Evolutionary conservation across 2,888 invertebrate genomes (phyloP).

Genomic region (Dynastes grantii): DNA sequence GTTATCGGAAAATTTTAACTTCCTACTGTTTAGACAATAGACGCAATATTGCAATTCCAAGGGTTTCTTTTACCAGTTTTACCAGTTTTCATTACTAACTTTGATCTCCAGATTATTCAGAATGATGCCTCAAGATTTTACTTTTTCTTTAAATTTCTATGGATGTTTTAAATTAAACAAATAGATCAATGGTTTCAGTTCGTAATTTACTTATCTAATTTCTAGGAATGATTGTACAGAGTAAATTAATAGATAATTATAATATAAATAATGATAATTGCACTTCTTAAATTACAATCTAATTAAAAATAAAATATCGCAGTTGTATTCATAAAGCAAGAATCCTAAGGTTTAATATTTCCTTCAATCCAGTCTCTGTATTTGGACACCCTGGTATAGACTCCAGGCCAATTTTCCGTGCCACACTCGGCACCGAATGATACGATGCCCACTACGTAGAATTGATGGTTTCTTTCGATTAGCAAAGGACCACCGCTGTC

Average conservation of each 20-base stretch:
- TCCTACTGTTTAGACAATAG: no score
- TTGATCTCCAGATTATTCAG: no score
- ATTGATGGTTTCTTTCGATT: slow-evolving; percentile 69
- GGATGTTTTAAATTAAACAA: no score
- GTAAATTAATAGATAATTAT: not conserved
- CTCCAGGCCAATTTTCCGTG: slow-evolving; percentile 75
- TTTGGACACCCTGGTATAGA: slow-evolving; percentile 76
- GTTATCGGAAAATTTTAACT: no score
- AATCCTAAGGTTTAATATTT: slow-evolving; percentile 43
- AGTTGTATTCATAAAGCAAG: not conserved
- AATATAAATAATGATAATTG: not conserved
- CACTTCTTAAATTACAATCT: not conserved
- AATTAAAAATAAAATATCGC: not conserved
- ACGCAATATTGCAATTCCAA: no score
- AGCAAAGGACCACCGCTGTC: slow-evolving; percentile 77
- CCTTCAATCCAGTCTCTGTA: slow-evolving; percentile 76
- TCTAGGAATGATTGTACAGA: not conserved
- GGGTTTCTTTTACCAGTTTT: no score
- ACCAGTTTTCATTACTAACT: no score
- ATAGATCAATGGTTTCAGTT: no score
- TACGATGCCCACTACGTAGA: slow-evolving; percentile 72
- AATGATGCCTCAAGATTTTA: no score
- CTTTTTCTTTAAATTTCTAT: no score
- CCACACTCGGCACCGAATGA: slow-evolving; percentile 73
- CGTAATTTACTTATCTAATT: not conserved